phyloP scores from a whole-genome alignment of 2,888 invertebrate species.

The Leucoma salicis region DNA sequence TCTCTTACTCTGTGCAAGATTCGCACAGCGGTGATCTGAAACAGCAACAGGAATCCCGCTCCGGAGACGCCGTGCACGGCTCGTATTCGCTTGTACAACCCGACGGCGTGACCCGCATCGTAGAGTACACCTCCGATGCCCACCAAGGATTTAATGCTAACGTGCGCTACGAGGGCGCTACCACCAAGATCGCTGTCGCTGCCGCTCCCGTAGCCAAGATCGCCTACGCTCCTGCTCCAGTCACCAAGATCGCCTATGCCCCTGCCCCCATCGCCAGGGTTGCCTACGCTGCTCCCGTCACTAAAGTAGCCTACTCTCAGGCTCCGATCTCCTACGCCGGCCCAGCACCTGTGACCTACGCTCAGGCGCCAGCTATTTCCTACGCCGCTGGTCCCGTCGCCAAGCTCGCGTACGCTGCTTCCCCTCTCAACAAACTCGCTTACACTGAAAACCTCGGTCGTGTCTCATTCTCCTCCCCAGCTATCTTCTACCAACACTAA shows the following conservation, averaged over 20 bases:
- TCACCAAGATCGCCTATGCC: conserved; percentile 48
- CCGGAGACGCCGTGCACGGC: conserved; percentile 69
- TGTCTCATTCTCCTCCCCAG: conserved; percentile 41
- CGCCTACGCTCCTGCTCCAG: conserved; percentile 42
- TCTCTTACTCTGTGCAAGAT: conserved; percentile 71
- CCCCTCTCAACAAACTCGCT: conserved; percentile 31
- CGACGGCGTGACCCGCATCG: conserved; percentile 70
- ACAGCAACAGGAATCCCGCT: conserved; percentile 69
- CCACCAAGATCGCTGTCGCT: conserved; percentile 38
- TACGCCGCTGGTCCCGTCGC: conserved; percentile 27
- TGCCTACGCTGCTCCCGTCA: conserved; percentile 44
- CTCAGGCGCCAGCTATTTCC: conserved; percentile 26
- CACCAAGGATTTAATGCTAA: conserved; percentile 70
- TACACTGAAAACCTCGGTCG: conserved; percentile 18
- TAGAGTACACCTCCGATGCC: conserved; percentile 71
- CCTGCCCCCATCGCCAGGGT: conserved; percentile 34
- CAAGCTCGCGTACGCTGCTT: conserved; percentile 25
- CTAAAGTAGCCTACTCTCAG: conserved; percentile 27
- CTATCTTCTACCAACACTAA: conserved; percentile 68
- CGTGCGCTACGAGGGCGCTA: conserved; percentile 70
- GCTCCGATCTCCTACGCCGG: conserved; percentile 54
- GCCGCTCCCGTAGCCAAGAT: conserved; percentile 40
- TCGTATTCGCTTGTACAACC: conserved; percentile 75
- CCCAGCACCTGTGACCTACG: conserved; percentile 30
- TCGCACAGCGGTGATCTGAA: conserved; percentile 70